Evolutionary conservation across 2,888 invertebrate species (phyloP).

Genomic region (Macrosiphum euphorbiae): DNA sequence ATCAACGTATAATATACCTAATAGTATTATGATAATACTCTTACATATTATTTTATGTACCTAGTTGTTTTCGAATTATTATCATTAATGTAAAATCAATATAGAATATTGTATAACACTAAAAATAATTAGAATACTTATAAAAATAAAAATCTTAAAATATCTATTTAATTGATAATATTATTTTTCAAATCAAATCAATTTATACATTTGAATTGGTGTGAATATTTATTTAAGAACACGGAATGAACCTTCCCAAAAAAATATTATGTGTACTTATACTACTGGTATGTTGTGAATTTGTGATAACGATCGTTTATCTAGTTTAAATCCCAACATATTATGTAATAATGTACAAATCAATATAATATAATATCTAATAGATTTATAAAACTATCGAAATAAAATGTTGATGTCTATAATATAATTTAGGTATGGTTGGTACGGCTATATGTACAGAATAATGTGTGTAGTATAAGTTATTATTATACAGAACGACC

Average conservation of each 20-base stretch:
- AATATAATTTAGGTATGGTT: not conserved
- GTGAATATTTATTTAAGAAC: not conserved
- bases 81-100: no score
- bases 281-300: not conserved
- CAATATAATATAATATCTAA: no score
- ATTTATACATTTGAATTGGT: not conserved
- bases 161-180: not conserved
- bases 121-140: no score
- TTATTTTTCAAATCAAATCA: not conserved
- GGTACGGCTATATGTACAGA: no score
- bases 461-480: not conserved
- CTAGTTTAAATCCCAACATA: not conserved
- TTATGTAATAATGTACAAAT: not conserved
- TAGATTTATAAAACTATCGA: not conserved
- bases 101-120: no score
- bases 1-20: no score
- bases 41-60: no score
- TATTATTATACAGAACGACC: not conserved
- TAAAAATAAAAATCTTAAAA: no score
- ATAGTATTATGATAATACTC: no score
- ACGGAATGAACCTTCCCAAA: not conserved
- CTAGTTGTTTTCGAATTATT: no score
- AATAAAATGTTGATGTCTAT: not conserved
- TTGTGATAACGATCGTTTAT: not conserved
- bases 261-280: not conserved